phyloP scores from a whole-genome alignment of 2,888 invertebrate genomes.

The Germaria angustata region DNA sequence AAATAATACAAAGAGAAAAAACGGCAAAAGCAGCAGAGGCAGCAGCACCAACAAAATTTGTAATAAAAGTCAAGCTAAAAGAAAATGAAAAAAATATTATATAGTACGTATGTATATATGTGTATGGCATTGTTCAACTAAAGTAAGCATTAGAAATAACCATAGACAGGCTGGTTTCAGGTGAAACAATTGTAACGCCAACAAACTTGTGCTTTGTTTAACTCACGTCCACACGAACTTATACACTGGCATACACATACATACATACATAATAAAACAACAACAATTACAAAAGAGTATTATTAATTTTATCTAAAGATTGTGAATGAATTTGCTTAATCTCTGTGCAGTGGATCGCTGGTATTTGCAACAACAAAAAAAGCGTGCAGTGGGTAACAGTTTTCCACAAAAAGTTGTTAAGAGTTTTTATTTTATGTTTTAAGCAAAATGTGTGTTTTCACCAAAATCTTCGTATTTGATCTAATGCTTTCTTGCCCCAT shows the following conservation, averaged over 20 bases:
- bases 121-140: constrained; percentile 5
- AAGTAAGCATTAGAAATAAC: constrained; percentile 29
- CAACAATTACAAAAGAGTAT: neutral
- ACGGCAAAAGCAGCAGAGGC: neutral
- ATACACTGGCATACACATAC: neutral
- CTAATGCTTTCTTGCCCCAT: too few relatives aligned
- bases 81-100: neutral
- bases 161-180: constrained; percentile 37
- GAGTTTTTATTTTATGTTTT: too few relatives aligned
- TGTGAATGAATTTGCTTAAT: constrained; percentile 30
- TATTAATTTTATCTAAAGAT: constrained; percentile 7
- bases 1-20: constrained; percentile 31
- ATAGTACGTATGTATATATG: too few relatives aligned
- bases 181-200: constrained; percentile 52
- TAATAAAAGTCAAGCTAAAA: constrained; percentile 57
- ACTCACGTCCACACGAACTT: neutral
- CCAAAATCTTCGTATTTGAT: too few relatives aligned
- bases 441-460: too few relatives aligned
- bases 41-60: constrained; percentile 23
- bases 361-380: too few relatives aligned
- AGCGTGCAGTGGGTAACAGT: too few relatives aligned
- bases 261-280: neutral
- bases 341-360: neutral
- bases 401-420: too few relatives aligned
- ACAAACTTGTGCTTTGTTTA: constrained; percentile 15